Conservation (phyloP, 2,888 invertebrate species). For the Cepaea hortensis region DNA sequence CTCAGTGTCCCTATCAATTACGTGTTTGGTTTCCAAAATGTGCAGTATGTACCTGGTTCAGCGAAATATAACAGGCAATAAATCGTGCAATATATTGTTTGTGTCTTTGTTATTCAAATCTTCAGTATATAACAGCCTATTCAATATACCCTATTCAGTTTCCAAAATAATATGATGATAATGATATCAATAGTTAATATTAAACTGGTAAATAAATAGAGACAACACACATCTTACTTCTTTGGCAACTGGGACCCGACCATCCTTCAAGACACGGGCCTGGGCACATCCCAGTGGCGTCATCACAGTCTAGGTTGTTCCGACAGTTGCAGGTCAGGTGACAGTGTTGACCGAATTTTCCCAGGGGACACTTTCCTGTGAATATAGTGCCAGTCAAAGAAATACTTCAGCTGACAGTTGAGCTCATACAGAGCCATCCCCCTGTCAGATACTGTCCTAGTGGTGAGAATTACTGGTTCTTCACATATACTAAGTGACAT, state of each 20-base stretch:
- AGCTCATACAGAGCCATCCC: not conserved
- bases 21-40: no score
- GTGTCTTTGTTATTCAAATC: no score
- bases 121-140: no score
- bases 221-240: slow-evolving; percentile 54
- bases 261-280: slow-evolving; percentile 65
- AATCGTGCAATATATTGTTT: no score
- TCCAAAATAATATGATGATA: no score
- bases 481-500: not conserved
- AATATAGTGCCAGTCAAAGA: not conserved
- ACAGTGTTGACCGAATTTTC: slow-evolving; percentile 43
- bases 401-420: not conserved
- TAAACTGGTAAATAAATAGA: no score
- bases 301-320: slow-evolving; percentile 61
- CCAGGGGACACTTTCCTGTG: slow-evolving; percentile 38
- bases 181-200: no score
- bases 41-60: no score
- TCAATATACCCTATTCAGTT: no score
- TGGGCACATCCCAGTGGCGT: slow-evolving; percentile 63
- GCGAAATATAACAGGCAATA: no score
- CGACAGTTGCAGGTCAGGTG: slow-evolving; percentile 64
- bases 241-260: slow-evolving; percentile 62
- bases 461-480: not conserved
- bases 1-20: no score
- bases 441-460: not conserved